A percentile compares a stretch with the other conserved stretches of the same genome.
Conservation (phyloP, 2,888 invertebrate species). For the Agrochola lychnidis region DNA sequence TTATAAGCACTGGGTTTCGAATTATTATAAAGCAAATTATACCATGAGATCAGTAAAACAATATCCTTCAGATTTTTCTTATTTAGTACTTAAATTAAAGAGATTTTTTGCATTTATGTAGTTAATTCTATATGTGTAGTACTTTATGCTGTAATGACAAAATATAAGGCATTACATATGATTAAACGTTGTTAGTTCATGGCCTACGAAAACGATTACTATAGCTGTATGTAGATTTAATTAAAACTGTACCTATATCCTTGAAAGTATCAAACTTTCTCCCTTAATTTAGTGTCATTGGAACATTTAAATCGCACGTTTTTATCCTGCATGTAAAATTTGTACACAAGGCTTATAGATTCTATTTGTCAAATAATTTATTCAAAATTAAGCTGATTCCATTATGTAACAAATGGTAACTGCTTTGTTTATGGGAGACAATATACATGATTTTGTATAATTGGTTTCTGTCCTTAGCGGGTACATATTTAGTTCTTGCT, state of each 20-base stretch:
- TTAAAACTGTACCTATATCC: neutral
- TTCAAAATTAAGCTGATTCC: slow-evolving; percentile 2
- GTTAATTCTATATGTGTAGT: neutral
- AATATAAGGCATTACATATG: slow-evolving; percentile 32
- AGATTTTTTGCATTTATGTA: slow-evolving; percentile 11
- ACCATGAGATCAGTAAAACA: slow-evolving; percentile 60
- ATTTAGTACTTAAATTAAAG: slow-evolving; percentile 36
- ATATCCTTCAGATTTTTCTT: slow-evolving; percentile 51
- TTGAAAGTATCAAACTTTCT: slow-evolving; percentile 4
- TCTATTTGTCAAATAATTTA: neutral
- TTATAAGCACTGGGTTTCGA: slow-evolving; percentile 52
- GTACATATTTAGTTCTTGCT: slow-evolving; percentile 10
- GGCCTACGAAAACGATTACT: slow-evolving; percentile 15
- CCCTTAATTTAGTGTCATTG: neutral
- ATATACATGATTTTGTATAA: neutral
- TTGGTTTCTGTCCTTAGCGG: neutral
- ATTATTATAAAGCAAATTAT: slow-evolving; percentile 47
- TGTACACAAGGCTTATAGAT: neutral
- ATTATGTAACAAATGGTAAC: slow-evolving; percentile 7
- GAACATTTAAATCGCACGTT: neutral
- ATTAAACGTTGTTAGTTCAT: slow-evolving; percentile 26
- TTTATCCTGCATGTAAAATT: neutral
- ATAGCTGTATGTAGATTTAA: slow-evolving; percentile 6
- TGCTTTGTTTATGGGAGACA: slow-evolving; percentile 9
- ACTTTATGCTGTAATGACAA: slow-evolving; percentile 20